Evolutionary conservation across 1,140 invertebrate genomes (phyloP).

Genomic region (Trichoplusia ni): DNA sequence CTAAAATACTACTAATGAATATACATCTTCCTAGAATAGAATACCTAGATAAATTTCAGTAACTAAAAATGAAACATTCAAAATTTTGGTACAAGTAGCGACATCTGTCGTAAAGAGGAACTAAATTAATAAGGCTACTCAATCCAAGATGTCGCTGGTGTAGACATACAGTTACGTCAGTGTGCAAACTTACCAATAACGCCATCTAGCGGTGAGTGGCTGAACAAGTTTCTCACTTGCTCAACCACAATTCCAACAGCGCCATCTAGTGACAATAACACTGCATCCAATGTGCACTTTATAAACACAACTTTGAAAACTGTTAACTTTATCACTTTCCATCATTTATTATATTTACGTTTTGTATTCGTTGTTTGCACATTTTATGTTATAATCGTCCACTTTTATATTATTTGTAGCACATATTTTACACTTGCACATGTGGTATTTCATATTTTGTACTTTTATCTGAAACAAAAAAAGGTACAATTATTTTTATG

Average conservation of each 20-base stretch:
- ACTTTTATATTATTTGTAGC: conserved; percentile 52
- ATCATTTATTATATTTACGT: conserved; percentile 50
- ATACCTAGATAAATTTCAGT: too few relatives aligned
- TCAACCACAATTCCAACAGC: conserved; percentile 62
- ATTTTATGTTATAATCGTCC: conserved; percentile 44
- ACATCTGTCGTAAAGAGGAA: conserved; percentile 7
- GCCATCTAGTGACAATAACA: conserved; percentile 68
- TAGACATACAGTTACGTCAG: too few relatives aligned
- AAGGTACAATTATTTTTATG: conserved; percentile 6
- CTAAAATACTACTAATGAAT: too few relatives aligned
- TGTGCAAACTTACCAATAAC: conserved; percentile 62
- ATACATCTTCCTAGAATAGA: too few relatives aligned
- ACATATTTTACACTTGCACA: conserved; percentile 64
- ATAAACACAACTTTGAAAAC: conserved; percentile 46
- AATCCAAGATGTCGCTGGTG: conserved; percentile 49
- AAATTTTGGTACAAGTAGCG: conserved; percentile 30
- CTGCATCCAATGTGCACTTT: conserved; percentile 76
- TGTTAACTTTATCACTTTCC: conserved; percentile 45
- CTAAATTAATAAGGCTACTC: conserved; percentile 37
- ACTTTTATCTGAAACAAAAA: conserved; percentile 70
- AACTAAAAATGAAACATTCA: neutral
- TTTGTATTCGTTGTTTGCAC: conserved; percentile 54
- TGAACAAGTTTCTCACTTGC: conserved; percentile 52
- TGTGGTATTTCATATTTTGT: conserved; percentile 63
- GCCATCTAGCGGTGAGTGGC: conserved; percentile 61